A percentile compares a stretch with the other conserved stretches of the same genome.
These are phyloP conservation scores for Drosophila falleni DNA, from an alignment of 2,888 invertebrate genomes.

Conservation along the genomic window DNA sequence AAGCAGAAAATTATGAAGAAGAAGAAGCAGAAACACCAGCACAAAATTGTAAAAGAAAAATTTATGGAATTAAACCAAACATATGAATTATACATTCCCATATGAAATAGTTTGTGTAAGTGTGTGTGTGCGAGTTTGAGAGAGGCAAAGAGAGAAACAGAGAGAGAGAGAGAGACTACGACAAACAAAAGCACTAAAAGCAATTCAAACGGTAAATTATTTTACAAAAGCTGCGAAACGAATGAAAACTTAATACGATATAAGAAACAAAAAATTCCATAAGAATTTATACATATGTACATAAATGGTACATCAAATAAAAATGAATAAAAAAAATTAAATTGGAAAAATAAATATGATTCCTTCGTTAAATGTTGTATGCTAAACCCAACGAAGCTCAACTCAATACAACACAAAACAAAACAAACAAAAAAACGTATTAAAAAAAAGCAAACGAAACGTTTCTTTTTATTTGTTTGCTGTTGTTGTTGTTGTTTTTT, in stretches of 20 bases:
- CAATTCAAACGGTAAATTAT: slow-evolving; percentile 82
- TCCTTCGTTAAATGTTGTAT: slow-evolving; percentile 35
- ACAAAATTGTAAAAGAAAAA: slow-evolving; percentile 75
- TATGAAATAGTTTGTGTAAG: slow-evolving; percentile 25
- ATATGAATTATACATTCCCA: slow-evolving; percentile 71
- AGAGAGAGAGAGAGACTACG: slow-evolving; percentile 13
- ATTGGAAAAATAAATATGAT: slow-evolving; percentile 33
- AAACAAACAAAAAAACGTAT: slow-evolving; percentile 33
- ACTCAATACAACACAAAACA: slow-evolving; percentile 36
- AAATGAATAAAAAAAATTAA: background rate
- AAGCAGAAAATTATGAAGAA: background rate
- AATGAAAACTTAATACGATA: slow-evolving; percentile 57
- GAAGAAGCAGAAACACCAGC: slow-evolving; percentile 30
- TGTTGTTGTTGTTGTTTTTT: slow-evolving; percentile 12
- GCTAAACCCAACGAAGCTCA: slow-evolving; percentile 46
- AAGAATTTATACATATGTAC: slow-evolving; percentile 32
- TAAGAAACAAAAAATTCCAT: slow-evolving; percentile 55
- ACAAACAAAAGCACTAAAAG: slow-evolving; percentile 55
- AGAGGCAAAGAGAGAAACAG: background rate
- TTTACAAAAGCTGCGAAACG: slow-evolving; percentile 67
- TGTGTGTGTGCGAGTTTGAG: slow-evolving; percentile 9
- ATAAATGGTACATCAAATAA: slow-evolving; percentile 15
- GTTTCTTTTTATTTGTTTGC: slow-evolving; percentile 33
- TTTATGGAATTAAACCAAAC: slow-evolving; percentile 77
- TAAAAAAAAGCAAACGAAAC: slow-evolving; percentile 46